Conservation (phyloP, 2,113 vertebrate genomes). For the Apteryx owenii region DNA sequence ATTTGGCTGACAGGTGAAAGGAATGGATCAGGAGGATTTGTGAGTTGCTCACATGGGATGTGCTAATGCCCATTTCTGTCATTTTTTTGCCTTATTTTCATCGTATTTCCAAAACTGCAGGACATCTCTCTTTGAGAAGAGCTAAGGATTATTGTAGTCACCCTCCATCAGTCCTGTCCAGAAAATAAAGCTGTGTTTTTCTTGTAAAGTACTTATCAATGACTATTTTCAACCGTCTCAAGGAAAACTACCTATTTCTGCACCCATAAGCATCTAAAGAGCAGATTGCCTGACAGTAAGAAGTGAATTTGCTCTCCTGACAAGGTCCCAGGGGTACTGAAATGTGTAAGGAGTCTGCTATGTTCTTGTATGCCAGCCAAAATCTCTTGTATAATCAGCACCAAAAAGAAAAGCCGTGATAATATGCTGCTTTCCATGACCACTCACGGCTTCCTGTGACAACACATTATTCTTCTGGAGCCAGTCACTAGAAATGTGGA, state of each 20-base stretch:
- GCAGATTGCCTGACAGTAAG: background rate
- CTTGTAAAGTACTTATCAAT: background rate
- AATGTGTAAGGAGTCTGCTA: background rate
- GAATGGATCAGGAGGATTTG: background rate
- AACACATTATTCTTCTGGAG: background rate
- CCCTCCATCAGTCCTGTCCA: background rate
- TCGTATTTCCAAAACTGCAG: accelerated
- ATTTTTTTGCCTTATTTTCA: background rate
- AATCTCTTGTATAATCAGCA: background rate
- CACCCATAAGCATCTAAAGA: background rate
- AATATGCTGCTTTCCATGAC: background rate
- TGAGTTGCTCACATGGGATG: background rate
- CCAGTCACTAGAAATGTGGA: background rate
- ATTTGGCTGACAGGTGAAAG: background rate
- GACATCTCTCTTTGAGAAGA: background rate
- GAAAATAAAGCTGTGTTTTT: background rate
- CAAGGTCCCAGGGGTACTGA: background rate
- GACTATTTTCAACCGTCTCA: background rate
- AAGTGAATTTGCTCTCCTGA: background rate
- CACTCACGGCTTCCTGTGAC: background rate
- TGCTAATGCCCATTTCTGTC: background rate
- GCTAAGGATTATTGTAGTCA: background rate
- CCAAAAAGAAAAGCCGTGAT: background rate
- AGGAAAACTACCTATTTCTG: background rate
- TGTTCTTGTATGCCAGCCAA: background rate